Evolutionary conservation across 2,888 invertebrate genomes (phyloP), one percentile per base, ranked within the genome.

Genomic region (Caradrina clavipalpis): DNA sequence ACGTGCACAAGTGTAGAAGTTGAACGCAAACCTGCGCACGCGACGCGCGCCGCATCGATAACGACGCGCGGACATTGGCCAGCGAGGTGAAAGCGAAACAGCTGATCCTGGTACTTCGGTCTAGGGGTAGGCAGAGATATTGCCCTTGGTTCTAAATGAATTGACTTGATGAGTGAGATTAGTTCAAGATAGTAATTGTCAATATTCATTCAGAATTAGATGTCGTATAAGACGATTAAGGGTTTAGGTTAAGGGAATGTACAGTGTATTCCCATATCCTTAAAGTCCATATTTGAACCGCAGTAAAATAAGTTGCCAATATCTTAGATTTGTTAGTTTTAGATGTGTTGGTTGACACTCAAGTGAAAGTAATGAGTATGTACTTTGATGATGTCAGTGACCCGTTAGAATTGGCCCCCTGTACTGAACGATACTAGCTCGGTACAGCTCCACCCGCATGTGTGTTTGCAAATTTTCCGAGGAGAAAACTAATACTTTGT

Each of bases 21-120:
- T 55, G 66, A 61, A 55, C 42, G 56, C 59, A 60, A 22, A 51
- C 66, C 35, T 59, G 64, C 69, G 71, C 85, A 84, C 82, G 82
- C 80, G 83, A 83, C 78, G 73, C 69, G 78, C 75, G 71, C 75
- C 83, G 79, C 77, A 73, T 83, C 82, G 85, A 73, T 82, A 84
- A 82, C 84, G 86, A 82, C 50, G 79, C 67, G 81, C 87, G 88
- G 86, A 79, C 88, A 80, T 86, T 88, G 89, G 81, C 86, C 88
- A 85, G 60, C 68, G 58, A n/a, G 82, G 88, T 78, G 88, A 87
- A 88, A 87, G 88, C 85, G 78, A 73, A 83, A 80, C 86, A 87
- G 84, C 86, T 86, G 87, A 82, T 79, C 78, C 73, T 73, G 47
- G 67, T 69, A 78, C 72, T 61, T 62, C 35, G 11, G 69, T 49